Evolutionary conservation across 2,113 vertebrate genomes (phyloP).

Genomic region (Lonchura striata): DNA sequence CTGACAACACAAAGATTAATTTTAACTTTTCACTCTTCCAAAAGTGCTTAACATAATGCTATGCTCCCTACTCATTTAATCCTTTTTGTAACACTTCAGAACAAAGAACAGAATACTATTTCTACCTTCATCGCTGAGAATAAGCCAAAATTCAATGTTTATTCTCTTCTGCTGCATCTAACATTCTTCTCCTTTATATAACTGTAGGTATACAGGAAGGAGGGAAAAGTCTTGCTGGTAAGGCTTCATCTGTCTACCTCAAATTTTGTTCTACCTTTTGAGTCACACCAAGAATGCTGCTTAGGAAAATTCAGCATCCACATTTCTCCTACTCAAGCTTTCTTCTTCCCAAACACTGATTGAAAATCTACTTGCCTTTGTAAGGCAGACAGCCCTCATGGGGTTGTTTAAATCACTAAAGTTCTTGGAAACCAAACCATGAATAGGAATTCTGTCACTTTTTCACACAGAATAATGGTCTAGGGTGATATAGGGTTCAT

Average conservation of each 20-base stretch:
- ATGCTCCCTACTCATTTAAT: not conserved
- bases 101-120: not conserved
- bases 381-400: not conserved
- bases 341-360: not conserved
- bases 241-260: not conserved
- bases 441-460: not conserved
- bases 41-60: not conserved
- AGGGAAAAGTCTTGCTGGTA: not conserved
- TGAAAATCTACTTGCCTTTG: not conserved
- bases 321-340: not conserved
- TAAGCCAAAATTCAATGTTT: not conserved
- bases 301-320: not conserved
- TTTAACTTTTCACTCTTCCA: slow-evolving; percentile 9
- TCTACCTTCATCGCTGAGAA: not conserved
- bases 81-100: not conserved
- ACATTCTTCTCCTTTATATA: not conserved
- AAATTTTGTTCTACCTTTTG: not conserved
- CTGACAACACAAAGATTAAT: slow-evolving; percentile 20
- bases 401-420: not conserved
- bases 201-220: not conserved
- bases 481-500: not conserved
- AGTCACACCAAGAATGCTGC: not conserved
- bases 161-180: not conserved
- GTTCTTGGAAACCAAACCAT: not conserved
- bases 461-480: not conserved